These are phyloP conservation scores for Neodiprion virginianus DNA, from an alignment of 1,140 invertebrate species.

Conservation along the genomic window DNA sequence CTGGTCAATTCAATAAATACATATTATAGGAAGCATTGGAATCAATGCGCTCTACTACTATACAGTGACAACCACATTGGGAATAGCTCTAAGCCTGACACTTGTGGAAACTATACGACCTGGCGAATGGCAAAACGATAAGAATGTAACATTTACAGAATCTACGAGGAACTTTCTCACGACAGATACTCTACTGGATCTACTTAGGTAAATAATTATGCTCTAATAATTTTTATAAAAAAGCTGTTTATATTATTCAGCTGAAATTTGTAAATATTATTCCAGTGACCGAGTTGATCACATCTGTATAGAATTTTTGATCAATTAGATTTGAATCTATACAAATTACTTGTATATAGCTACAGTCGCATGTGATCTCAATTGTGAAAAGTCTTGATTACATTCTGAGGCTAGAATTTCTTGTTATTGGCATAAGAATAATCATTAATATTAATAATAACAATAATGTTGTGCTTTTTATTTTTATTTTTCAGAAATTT, in stretches of 20 bases:
- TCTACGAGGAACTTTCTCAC: slow-evolving; percentile 61
- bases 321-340: neutral
- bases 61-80: slow-evolving; percentile 69
- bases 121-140: slow-evolving; percentile 49
- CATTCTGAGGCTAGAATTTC: too few relatives aligned
- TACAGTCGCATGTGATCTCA: too few relatives aligned
- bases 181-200: slow-evolving; percentile 74
- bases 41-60: slow-evolving; percentile 70
- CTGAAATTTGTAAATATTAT: too few relatives aligned
- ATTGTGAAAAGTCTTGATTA: too few relatives aligned
- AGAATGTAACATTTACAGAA: slow-evolving; percentile 22
- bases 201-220: slow-evolving; percentile 66
- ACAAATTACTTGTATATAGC: neutral
- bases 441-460: too few relatives aligned
- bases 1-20: neutral
- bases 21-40: slow-evolving; percentile 54
- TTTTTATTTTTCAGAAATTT: slow-evolving; percentile 65
- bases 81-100: slow-evolving; percentile 68
- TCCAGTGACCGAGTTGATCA: too few relatives aligned
- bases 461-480: slow-evolving; percentile 12
- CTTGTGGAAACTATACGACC: slow-evolving; percentile 69
- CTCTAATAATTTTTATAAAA: neutral
- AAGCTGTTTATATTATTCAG: too few relatives aligned
- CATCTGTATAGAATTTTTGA: too few relatives aligned
- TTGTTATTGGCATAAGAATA: too few relatives aligned